These are phyloP conservation scores for Gonatopus flavifemur DNA, from an alignment of 1,140 invertebrate genomes.

Conservation along the genomic window DNA sequence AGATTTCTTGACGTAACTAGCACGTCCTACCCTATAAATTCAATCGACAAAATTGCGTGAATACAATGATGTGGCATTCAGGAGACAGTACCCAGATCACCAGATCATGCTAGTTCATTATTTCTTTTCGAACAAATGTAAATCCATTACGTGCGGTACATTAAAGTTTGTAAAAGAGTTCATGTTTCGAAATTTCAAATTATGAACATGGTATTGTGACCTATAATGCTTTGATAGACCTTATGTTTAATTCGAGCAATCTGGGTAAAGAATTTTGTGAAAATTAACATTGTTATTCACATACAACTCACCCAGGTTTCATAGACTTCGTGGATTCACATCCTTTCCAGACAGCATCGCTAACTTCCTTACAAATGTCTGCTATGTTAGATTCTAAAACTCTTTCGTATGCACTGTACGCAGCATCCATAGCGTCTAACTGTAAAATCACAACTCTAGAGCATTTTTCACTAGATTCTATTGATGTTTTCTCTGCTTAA, in stretches of 20 bases:
- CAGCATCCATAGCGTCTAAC: constrained; percentile 58
- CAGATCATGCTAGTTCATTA: neutral
- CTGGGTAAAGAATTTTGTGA: neutral
- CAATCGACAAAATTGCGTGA: neutral
- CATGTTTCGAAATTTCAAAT: no score
- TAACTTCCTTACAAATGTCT: constrained; percentile 26
- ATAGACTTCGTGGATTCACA: constrained; percentile 62
- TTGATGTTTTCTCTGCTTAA: no score
- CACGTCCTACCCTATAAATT: constrained; percentile 62
- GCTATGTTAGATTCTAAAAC: constrained; percentile 5
- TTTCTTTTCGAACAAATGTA: neutral
- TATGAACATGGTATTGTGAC: no score
- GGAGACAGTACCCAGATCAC: no score
- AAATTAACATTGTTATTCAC: no score
- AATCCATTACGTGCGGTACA: no score
- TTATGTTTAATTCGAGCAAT: neutral
- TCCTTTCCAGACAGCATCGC: constrained; percentile 46
- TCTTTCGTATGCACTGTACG: constrained; percentile 37
- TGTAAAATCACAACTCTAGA: constrained; percentile 26
- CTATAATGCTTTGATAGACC: no score
- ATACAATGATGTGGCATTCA: neutral
- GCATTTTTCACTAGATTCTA: no score
- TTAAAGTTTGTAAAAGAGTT: no score
- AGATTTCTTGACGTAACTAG: constrained; percentile 62
- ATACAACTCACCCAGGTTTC: constrained; percentile 56